Evolutionary conservation across 2,113 vertebrate genomes (phyloP).

Genomic region (Dicerorhinus sumatrensis): DNA sequence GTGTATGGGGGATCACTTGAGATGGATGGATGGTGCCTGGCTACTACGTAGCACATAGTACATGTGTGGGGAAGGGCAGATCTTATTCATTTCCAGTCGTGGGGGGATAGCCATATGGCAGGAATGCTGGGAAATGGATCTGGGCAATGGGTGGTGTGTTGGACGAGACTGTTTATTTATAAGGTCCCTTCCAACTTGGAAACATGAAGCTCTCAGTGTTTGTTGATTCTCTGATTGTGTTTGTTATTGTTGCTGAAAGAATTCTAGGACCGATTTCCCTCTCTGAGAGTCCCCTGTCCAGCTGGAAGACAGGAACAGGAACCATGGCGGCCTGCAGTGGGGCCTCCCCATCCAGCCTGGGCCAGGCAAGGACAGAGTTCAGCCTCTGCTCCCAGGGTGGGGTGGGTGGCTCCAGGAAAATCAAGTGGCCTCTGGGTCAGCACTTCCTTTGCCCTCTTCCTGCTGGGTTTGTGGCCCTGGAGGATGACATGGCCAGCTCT

Average conservation of each 20-base stretch:
- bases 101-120: background rate
- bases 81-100: background rate
- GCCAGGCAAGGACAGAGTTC: background rate
- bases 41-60: background rate
- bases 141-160: background rate
- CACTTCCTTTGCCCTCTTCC: conserved; percentile 43
- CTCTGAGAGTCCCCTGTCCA: conserved; percentile 40
- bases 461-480: conserved; percentile 1
- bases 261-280: conserved; percentile 47
- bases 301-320: background rate
- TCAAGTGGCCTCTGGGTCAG: background rate
- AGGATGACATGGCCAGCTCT: background rate
- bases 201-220: conserved; percentile 51
- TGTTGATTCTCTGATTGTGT: conserved; percentile 70
- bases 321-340: background rate
- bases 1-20: no score
- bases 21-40: background rate
- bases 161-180: conserved; percentile 19
- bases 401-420: conserved; percentile 31
- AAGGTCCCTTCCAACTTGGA: conserved; percentile 67
- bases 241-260: conserved; percentile 72
- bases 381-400: background rate
- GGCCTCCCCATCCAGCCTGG: background rate
- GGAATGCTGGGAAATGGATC: background rate
- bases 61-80: background rate